phyloP scores from a whole-genome alignment of 2,797 vertebrate genomes.

The Sebastes elongatus region DNA sequence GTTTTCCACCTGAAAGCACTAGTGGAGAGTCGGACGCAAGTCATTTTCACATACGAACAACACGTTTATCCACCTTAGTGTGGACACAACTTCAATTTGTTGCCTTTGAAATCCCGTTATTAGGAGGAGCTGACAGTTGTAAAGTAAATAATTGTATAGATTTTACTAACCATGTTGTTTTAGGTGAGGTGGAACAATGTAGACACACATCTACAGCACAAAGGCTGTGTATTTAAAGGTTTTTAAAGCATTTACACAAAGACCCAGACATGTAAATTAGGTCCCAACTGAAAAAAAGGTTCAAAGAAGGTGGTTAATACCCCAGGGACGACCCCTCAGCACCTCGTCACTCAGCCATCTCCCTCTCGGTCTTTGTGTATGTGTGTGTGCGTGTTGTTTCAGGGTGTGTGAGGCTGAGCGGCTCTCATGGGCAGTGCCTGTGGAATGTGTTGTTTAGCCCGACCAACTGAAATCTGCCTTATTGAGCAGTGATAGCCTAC shows the following conservation, averaged over 20 bases:
- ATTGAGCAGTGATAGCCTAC: slow-evolving; percentile 86
- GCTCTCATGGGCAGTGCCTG: slow-evolving; percentile 69
- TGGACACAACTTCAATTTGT: not conserved
- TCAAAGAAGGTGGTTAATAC: slow-evolving; percentile 58
- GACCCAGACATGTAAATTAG: slow-evolving; percentile 56
- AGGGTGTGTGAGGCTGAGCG: slow-evolving; percentile 60
- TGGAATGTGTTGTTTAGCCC: slow-evolving; percentile 82
- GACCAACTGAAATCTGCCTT: slow-evolving; percentile 78
- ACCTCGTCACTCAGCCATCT: slow-evolving; percentile 48
- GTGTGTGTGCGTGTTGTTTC: slow-evolving; percentile 62
- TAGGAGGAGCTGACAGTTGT: not conserved
- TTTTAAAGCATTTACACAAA: slow-evolving; percentile 25
- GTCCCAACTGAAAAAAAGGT: slow-evolving; percentile 56
- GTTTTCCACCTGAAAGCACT: not conserved
- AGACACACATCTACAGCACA: not conserved
- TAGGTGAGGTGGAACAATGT: not conserved
- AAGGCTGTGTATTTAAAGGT: slow-evolving; percentile 17
- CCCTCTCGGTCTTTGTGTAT: slow-evolving; percentile 32
- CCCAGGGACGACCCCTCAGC: slow-evolving; percentile 50
- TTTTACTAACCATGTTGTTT: slow-evolving; percentile 7
- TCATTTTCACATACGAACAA: not conserved
- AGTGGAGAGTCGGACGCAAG: not conserved
- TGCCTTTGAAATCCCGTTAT: not conserved
- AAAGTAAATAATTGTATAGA: slow-evolving; percentile 18
- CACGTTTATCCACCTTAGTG: not conserved